These are phyloP conservation scores for Pao palembangensis DNA, from an alignment of 2,113 vertebrate genomes.

Conservation along the genomic window DNA sequence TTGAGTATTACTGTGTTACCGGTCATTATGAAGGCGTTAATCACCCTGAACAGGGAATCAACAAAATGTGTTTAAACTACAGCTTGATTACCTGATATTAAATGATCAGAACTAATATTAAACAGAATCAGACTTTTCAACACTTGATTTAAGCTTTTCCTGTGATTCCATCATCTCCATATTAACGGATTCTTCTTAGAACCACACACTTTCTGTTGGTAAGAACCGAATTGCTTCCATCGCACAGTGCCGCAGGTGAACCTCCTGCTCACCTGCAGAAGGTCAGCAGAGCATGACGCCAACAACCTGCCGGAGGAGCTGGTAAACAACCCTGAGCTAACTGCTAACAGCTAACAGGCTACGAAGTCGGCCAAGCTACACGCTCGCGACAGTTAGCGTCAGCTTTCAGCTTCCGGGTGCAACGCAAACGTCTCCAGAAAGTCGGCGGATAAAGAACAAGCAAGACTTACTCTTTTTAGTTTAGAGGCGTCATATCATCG, in stretches of 20 bases:
- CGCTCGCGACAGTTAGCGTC: neutral
- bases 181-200: neutral
- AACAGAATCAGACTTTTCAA: no score
- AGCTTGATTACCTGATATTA: no score
- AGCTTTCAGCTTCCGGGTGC: no score
- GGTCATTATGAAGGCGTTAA: no score
- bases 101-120: no score
- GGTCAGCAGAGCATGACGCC: neutral
- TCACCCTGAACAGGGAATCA: no score
- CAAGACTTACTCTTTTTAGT: conserved; percentile 56
- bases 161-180: neutral
- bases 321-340: conserved; percentile 1
- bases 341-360: neutral
- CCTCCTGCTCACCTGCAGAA: neutral
- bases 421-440: neutral
- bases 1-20: no score
- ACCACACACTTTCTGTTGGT: neutral
- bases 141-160: no score
- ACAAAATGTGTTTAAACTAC: no score
- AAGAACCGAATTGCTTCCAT: no score
- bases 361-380: conserved; percentile 6
- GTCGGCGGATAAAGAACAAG: neutral
- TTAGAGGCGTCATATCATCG: conserved; percentile 45
- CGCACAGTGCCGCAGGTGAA: neutral
- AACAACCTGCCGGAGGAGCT: neutral